Evolutionary conservation across 2,888 invertebrate genomes (phyloP).

Genomic region (Plebejus anna): DNA sequence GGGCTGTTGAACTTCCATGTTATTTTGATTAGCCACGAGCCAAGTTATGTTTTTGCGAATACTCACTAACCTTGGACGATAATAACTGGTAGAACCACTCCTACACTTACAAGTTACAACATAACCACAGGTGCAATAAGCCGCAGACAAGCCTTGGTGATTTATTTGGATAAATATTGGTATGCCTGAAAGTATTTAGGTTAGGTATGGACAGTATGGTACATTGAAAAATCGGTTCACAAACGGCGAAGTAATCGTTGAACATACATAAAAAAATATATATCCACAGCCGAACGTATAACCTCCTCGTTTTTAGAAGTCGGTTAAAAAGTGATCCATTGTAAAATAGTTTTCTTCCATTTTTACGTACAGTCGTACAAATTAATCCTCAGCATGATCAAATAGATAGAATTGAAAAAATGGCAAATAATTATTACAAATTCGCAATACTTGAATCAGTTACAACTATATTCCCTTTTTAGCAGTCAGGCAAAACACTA

Average conservation of each 20-base stretch:
- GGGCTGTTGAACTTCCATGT: slow-evolving; percentile 18
- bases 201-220: neutral
- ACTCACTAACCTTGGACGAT: slow-evolving; percentile 17
- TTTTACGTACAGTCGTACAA: neutral
- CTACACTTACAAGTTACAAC: slow-evolving; percentile 5
- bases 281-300: too few species aligned
- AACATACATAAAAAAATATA: too few species aligned
- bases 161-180: neutral
- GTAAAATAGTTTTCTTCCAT: neutral
- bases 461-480: neutral
- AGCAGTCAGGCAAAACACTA: neutral
- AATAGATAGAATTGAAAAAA: neutral
- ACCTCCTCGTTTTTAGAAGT: too few species aligned
- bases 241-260: too few species aligned
- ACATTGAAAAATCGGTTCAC: neutral
- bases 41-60: slow-evolving; percentile 15
- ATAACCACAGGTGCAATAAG: slow-evolving; percentile 4
- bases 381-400: too few species aligned
- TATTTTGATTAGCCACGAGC: slow-evolving; percentile 1
- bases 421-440: neutral
- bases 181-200: neutral
- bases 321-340: neutral
- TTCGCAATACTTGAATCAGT: neutral
- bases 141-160: slow-evolving; percentile 15
- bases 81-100: slow-evolving; percentile 12